Conservation (phyloP, 2,888 invertebrate species). For the Anaspis maculata region DNA sequence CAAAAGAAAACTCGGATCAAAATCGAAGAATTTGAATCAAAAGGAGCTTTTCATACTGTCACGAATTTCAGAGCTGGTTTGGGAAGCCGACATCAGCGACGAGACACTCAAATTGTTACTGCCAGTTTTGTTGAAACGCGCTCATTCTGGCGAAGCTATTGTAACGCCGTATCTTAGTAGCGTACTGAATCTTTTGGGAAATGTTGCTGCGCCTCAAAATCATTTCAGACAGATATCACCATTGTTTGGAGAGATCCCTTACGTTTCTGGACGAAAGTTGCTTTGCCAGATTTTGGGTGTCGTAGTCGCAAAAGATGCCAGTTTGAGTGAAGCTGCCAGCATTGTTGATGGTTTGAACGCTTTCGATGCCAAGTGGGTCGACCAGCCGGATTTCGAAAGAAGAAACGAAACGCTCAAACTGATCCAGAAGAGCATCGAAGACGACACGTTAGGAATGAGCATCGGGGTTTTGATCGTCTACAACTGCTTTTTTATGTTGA, state of each 20-base stretch:
- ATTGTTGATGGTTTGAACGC: conserved; percentile 70
- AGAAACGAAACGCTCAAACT: conserved; percentile 70
- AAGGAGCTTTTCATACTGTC: conserved; percentile 67
- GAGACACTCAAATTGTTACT: conserved; percentile 60
- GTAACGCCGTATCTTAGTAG: conserved; percentile 64
- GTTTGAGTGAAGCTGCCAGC: conserved; percentile 41
- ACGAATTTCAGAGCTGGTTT: conserved; percentile 65
- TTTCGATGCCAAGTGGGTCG: conserved; percentile 80
- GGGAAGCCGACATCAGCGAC: conserved; percentile 58
- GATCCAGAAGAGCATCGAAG: conserved; percentile 49
- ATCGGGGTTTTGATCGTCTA: conserved; percentile 67
- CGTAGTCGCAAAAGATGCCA: conserved; percentile 34
- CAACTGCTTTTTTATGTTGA: conserved; percentile 73
- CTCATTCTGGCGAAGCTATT: conserved; percentile 57
- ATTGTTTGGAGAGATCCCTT: conserved; percentile 59
- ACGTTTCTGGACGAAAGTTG: conserved; percentile 59
- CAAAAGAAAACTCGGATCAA: conserved; percentile 54
- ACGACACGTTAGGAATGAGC: conserved; percentile 51
- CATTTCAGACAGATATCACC: conserved; percentile 65
- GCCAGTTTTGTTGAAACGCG: conserved; percentile 61
- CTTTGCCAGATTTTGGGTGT: conserved; percentile 55
- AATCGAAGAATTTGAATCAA: conserved; percentile 53
- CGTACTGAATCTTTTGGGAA: conserved; percentile 64
- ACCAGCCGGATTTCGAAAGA: conserved; percentile 84
- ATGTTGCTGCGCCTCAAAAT: conserved; percentile 53